These are phyloP conservation scores for Bhutanitis thaidina DNA, from an alignment of 2,888 invertebrate species.

Conservation along the genomic window DNA sequence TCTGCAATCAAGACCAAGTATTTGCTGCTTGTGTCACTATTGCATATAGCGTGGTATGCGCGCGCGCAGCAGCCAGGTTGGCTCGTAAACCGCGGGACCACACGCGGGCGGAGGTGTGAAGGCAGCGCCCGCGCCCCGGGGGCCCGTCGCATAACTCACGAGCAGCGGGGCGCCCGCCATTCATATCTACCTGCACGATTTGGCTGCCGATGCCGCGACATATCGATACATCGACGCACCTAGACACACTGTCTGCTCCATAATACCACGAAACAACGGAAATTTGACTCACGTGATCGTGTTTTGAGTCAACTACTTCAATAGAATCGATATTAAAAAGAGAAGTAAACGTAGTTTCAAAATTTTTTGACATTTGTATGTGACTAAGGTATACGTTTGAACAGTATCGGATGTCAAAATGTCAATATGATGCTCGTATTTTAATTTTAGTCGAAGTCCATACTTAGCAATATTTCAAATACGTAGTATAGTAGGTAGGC, in stretches of 20 bases:
- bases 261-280: conserved; percentile 14
- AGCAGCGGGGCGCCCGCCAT: conserved; percentile 76
- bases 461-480: no score
- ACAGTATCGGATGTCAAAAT: conserved; percentile 1
- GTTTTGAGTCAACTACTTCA: conserved; percentile 5
- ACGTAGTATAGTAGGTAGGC: no score
- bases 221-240: conserved; percentile 47
- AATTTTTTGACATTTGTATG: conserved; percentile 6
- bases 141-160: conserved; percentile 74
- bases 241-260: conserved; percentile 64
- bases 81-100: conserved; percentile 74
- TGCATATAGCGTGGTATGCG: conserved; percentile 37
- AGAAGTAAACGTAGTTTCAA: not conserved
- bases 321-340: conserved; percentile 5
- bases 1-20: no score
- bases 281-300: conserved; percentile 35
- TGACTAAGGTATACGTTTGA: conserved; percentile 1
- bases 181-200: conserved; percentile 68
- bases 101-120: conserved; percentile 80
- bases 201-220: conserved; percentile 26
- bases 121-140: conserved; percentile 70
- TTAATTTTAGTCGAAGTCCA: not conserved
- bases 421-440: not conserved
- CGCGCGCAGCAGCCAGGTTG: conserved; percentile 57
- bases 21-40: conserved; percentile 17